Conservation (phyloP, 2,797 vertebrate species). For the Enteromius anoplus region DNA sequence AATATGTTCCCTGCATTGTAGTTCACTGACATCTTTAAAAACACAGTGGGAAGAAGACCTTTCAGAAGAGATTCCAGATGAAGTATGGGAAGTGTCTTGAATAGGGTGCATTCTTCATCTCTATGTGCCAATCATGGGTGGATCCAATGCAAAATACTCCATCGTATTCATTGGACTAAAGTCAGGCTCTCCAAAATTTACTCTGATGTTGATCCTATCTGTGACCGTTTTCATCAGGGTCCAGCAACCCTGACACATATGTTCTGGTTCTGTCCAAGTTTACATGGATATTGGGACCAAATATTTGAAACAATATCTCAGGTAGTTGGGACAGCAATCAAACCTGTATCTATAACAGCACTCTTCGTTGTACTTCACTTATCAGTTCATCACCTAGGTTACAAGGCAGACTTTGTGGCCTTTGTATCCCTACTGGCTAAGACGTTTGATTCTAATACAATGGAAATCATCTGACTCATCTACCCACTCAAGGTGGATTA, state of each 20-base stretch:
- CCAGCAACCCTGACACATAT: not conserved
- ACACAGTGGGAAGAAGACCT: slow-evolving; percentile 9
- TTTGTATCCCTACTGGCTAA: not conserved
- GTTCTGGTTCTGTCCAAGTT: slow-evolving; percentile 3
- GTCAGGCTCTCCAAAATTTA: not conserved
- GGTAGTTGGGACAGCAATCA: not conserved
- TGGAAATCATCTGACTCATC: not conserved
- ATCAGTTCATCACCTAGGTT: not conserved
- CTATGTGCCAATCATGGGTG: not conserved
- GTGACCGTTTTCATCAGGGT: not conserved
- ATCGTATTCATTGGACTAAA: not conserved
- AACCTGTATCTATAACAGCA: not conserved
- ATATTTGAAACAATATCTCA: slow-evolving; percentile 49
- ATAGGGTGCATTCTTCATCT: not conserved
- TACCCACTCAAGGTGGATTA: not conserved
- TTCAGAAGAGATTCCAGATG: not conserved
- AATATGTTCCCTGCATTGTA: not conserved
- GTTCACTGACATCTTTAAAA: slow-evolving; percentile 11
- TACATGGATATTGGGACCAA: not conserved
- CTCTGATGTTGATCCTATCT: not conserved
- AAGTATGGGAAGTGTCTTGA: not conserved
- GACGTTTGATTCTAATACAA: not conserved
- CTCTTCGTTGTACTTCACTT: not conserved
- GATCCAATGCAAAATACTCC: not conserved
- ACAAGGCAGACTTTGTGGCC: not conserved